These are phyloP conservation scores for Phortica okadai DNA, from an alignment of 2,888 invertebrate genomes.

Conservation along the genomic window DNA sequence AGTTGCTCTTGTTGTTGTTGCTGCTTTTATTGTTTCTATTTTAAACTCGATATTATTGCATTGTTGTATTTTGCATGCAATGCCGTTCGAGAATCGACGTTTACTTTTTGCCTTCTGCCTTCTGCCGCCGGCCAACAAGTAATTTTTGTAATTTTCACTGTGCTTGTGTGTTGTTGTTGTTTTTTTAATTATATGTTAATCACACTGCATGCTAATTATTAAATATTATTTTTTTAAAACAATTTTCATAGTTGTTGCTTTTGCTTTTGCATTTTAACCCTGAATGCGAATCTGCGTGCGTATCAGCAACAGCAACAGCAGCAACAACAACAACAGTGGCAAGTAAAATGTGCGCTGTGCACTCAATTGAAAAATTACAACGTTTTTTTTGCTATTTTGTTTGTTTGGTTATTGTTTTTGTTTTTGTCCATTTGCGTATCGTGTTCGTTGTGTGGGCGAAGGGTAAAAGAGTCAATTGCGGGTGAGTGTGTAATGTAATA, in stretches of 20 bases:
- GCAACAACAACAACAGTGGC: constrained; percentile 15
- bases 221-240: constrained; percentile 1
- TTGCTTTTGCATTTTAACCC: constrained; percentile 55
- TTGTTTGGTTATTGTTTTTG: constrained; percentile 23
- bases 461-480: not conserved
- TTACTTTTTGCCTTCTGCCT: not conserved
- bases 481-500: not conserved
- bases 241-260: constrained; percentile 17
- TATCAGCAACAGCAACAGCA: constrained; percentile 25
- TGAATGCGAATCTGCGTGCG: constrained; percentile 67
- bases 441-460: constrained; percentile 44
- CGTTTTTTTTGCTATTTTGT: constrained; percentile 35
- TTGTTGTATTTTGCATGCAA: constrained; percentile 68
- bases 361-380: constrained; percentile 72
- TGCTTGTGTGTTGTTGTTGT: constrained; percentile 37
- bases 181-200: constrained; percentile 72
- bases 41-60: constrained; percentile 16
- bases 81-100: constrained; percentile 54
- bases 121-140: not conserved
- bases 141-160: constrained; percentile 49
- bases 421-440: constrained; percentile 66
- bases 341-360: constrained; percentile 52
- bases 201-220: constrained; percentile 70
- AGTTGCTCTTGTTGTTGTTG: constrained; percentile 36
- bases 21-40: constrained; percentile 42